Base-by-base conservation (phyloP, 1,140 invertebrate genomes). In the Caerostris extrusa region DNA sequence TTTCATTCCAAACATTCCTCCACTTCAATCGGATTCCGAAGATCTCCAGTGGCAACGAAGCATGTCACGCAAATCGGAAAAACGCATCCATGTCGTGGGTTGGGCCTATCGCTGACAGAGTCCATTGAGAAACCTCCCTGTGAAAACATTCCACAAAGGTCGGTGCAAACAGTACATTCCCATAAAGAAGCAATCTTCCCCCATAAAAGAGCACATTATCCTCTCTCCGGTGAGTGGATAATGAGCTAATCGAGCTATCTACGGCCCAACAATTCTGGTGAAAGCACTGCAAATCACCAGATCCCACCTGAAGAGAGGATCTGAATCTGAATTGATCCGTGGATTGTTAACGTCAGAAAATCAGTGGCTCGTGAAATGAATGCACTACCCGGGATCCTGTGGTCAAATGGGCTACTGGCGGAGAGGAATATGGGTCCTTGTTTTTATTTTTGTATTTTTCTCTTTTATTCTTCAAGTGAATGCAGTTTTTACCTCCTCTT, bases 341-440 rank as follows among this genome's bases (percentile, higher is more conserved):
- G 57, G 82, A 85, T 83, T 55, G 53, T 10, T 67, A n/a, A 12
- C n/a, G 64, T 67, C 64, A 67, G 12, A 5, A 56, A 53, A 64
- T n/a, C 19, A 91, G 10, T 91, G 58, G 71, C 55, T 91, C 71
- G 77, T 91, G 90, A 91, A 91, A 91, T 91, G 57, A 91, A 53
- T 61, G 64, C 55, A 14, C 55, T 3, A 53, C 60, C n/a, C n/a
- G 86, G 85, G 60, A 67, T 34, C 17, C 56, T 50, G 50, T 19
- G 60, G 58, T 57, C 88, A n/a, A 71, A 71, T 12, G 53, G 61
- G 67, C 88, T 90, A 90, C 88, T 77, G 88, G 8, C 53, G 14
- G 83, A 56, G 34, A 57, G 88, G 67, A 90, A 77, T 71, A 77
- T 57, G 61, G 64, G 34, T 61, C 4, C 67, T 85, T 90, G 57